These are phyloP conservation scores for Hemicrepidius hirtus DNA, from an alignment of 2,888 invertebrate species.

Conservation along the genomic window DNA sequence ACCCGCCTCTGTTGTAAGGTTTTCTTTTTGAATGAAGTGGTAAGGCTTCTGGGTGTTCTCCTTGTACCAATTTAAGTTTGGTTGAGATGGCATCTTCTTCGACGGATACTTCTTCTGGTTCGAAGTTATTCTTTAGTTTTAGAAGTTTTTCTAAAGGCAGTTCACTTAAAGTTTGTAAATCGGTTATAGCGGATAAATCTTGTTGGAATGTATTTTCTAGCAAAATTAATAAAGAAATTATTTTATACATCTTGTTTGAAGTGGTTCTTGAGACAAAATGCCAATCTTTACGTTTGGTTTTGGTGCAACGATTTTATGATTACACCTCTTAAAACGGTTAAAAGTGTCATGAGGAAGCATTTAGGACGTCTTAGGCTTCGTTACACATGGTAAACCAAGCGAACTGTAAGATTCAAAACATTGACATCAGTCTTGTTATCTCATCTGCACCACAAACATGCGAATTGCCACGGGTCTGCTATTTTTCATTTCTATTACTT, in stretches of 20 bases:
- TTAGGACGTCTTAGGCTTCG: constrained; percentile 40
- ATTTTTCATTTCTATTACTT: constrained; percentile 2
- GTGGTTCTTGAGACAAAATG: constrained; percentile 7
- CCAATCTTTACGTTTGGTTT: background rate
- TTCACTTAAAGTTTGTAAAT: constrained; percentile 78
- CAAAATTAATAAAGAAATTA: constrained; percentile 21
- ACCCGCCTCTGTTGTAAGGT: constrained; percentile 61
- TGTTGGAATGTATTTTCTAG: constrained; percentile 53
- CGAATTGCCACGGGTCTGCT: background rate
- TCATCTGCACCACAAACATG: constrained; percentile 22
- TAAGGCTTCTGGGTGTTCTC: constrained; percentile 61
- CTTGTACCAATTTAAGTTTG: constrained; percentile 17
- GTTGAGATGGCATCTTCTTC: constrained; percentile 38
- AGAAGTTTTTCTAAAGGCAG: constrained; percentile 82
- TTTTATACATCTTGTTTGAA: constrained; percentile 22
- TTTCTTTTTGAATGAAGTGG: constrained; percentile 62
- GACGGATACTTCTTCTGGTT: constrained; percentile 44
- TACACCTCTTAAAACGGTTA: constrained; percentile 39
- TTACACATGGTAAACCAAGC: constrained; percentile 57
- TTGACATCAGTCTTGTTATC: constrained; percentile 28
- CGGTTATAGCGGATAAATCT: constrained; percentile 64
- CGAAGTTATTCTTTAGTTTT: constrained; percentile 75
- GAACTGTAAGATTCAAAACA: constrained; percentile 2
- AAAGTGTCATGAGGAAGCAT: constrained; percentile 31
- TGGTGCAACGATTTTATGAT: constrained; percentile 19